Percentiles rank a stretch among this genome's conserved stretches.
These are phyloP conservation scores for Burhinus oedicnemus DNA, from an alignment of 2,113 vertebrate genomes.

Conservation along the genomic window DNA sequence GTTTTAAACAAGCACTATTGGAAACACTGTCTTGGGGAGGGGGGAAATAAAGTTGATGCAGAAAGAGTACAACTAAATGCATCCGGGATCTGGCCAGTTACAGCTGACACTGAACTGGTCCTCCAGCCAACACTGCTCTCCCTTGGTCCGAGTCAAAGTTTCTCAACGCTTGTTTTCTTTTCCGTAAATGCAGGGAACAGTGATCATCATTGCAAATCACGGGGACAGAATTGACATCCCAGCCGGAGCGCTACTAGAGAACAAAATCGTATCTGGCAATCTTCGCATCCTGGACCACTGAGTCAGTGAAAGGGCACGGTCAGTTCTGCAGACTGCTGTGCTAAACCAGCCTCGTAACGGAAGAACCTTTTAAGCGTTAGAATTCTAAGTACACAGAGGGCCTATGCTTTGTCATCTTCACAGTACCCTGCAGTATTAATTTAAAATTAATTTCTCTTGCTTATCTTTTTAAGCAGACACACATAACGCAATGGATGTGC, in stretches of 20 bases:
- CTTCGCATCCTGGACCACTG: slow-evolving; percentile 98
- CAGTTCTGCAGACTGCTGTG: slow-evolving; percentile 6
- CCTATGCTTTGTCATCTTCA: slow-evolving; percentile 65
- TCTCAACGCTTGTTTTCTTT: neutral
- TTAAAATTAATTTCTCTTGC: slow-evolving; percentile 74
- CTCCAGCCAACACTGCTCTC: fast-evolving
- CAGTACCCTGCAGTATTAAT: slow-evolving; percentile 75
- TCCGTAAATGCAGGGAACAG: slow-evolving; percentile 85
- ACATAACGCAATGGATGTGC: slow-evolving; percentile 47
- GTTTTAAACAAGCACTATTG: no score
- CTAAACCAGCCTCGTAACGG: neutral
- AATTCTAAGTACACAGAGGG: slow-evolving; percentile 62
- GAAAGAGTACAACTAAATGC: neutral
- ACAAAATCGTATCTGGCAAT: slow-evolving; percentile 98
- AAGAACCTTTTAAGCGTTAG: slow-evolving; percentile 69
- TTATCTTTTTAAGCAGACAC: slow-evolving; percentile 72
- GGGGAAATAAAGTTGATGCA: fast-evolving
- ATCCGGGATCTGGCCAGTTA: neutral
- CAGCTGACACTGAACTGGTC: neutral
- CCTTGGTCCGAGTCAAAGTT: fast-evolving
- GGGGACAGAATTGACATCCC: slow-evolving; percentile 98
- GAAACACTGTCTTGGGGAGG: fast-evolving
- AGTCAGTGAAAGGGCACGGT: slow-evolving; percentile 36
- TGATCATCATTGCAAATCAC: slow-evolving; percentile 98
- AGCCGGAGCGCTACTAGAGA: slow-evolving; percentile 93